Base-by-base conservation (phyloP, 2,888 invertebrate genomes). In the Acrocyrtus sp. region DNA sequence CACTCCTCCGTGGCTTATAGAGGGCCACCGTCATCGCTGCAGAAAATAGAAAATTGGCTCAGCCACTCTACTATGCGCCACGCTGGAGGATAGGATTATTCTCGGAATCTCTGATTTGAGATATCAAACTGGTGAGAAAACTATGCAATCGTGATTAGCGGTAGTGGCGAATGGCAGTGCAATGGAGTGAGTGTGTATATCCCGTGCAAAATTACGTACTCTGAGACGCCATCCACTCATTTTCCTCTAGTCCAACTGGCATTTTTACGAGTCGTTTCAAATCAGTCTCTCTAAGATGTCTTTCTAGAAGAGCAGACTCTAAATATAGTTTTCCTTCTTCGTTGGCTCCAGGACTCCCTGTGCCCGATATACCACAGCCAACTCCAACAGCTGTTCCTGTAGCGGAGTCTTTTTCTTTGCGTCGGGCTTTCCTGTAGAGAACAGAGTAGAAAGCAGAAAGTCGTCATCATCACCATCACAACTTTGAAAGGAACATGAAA, bases 191-290 rank as follows among this genome's bases (percentile, higher is more conserved):
- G 27, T n/a, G n/a, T n/a, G n/a, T n/a, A n/a, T n/a, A n/a, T n/a
- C n/a, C n/a, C n/a, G n/a, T n/a, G n/a, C n/a, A n/a, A n/a, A n/a
- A 22, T 10, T n/a, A 63, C 92, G 89, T 86, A 96, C 96, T 96
- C 86, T 99, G 98, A 80, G 96, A 97, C 81, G 98, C 98, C 83
- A 99, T 91, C 98, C 99, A 99, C 89, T 99, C 99, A 87, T 98
- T 96, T 87, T 94, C 94, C 87, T 98, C 98, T 85, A 99, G 90
- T 80, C 96, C 96, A 81, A 92, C 91, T 82, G 98, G 98, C 85
- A 98, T 89, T 86, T 94, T 93, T 81, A 98, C 96, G 85, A 98
- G 89, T 87, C 94, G 91, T 85, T 92, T 91, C 88, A 98, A 90
- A 89, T 97, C 96, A 84, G 94, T 90, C 87, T 97, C 95, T 82